Conservation (phyloP, 2,113 vertebrate genomes). For the Planiliza haematocheilus region DNA sequence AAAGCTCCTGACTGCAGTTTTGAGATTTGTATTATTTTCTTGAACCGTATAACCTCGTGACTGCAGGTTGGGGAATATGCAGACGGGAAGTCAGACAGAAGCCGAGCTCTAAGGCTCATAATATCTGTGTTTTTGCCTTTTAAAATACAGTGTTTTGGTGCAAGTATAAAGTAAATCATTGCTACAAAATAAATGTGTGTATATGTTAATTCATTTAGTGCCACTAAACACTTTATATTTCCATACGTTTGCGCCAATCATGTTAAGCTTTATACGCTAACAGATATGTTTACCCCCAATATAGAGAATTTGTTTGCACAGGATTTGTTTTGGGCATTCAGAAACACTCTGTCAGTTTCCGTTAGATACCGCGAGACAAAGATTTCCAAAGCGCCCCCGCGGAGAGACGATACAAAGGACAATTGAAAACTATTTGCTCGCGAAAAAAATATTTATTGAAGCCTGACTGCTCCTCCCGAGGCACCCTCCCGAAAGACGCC, state of each 20-base stretch:
- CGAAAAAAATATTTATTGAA: conserved; percentile 43
- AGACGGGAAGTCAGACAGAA: conserved; percentile 35
- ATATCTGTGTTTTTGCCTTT: conserved; percentile 38
- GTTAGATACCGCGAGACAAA: neutral
- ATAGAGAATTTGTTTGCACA: conserved; percentile 1
- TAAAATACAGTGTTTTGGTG: neutral
- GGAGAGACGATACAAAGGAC: conserved; percentile 41
- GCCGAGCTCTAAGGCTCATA: conserved; percentile 35
- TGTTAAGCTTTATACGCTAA: neutral
- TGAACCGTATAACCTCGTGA: conserved; percentile 59
- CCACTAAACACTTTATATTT: no score
- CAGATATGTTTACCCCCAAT: neutral
- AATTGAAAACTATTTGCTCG: conserved; percentile 34
- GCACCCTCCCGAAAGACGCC: conserved; percentile 15
- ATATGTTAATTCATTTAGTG: neutral
- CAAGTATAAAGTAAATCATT: conserved; percentile 7
- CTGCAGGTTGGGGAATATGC: conserved; percentile 59
- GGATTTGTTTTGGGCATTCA: conserved; percentile 17
- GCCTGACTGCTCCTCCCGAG: conserved; percentile 28
- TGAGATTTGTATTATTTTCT: conserved; percentile 62
- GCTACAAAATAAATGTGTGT: neutral
- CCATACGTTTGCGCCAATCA: neutral
- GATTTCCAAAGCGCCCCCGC: conserved; percentile 23
- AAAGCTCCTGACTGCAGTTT: conserved; percentile 49
- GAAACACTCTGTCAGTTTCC: neutral